These are phyloP conservation scores for Pelusios castaneus DNA, from an alignment of 2,113 vertebrate species.

Conservation along the genomic window DNA sequence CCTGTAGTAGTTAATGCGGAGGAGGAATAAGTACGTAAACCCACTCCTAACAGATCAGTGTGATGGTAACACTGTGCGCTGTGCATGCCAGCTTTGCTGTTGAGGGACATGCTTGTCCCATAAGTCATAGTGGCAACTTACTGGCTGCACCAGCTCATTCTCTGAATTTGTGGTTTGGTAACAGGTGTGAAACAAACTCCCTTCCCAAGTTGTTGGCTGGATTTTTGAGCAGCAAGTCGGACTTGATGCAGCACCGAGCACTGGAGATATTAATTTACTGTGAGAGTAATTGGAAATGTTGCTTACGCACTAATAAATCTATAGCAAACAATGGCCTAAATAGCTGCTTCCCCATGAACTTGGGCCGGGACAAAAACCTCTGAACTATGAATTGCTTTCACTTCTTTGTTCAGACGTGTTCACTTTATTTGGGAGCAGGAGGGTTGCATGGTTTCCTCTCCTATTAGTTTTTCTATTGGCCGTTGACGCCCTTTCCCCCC, in stretches of 20 bases:
- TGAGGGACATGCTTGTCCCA: fast-evolving
- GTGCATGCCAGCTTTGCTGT: fast-evolving
- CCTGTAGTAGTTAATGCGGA: background rate
- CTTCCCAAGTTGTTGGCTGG: background rate
- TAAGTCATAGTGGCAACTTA: background rate
- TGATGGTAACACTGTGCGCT: background rate
- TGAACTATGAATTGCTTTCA: background rate
- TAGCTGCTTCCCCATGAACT: background rate
- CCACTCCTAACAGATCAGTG: background rate
- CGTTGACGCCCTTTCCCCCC: no score
- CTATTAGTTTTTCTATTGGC: background rate
- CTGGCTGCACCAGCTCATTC: background rate
- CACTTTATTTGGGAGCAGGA: background rate
- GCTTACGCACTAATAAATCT: background rate
- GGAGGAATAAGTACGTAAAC: fast-evolving
- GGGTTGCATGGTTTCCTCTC: background rate
- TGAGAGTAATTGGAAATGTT: background rate
- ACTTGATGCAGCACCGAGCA: background rate
- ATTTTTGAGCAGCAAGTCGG: background rate
- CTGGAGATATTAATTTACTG: background rate
- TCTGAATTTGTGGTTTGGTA: background rate
- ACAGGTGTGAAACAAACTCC: background rate
- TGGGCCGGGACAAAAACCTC: background rate
- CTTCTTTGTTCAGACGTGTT: background rate
- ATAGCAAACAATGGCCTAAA: background rate